phyloP scores from a whole-genome alignment of 2,113 vertebrate genomes.

The Mungos mungo region DNA sequence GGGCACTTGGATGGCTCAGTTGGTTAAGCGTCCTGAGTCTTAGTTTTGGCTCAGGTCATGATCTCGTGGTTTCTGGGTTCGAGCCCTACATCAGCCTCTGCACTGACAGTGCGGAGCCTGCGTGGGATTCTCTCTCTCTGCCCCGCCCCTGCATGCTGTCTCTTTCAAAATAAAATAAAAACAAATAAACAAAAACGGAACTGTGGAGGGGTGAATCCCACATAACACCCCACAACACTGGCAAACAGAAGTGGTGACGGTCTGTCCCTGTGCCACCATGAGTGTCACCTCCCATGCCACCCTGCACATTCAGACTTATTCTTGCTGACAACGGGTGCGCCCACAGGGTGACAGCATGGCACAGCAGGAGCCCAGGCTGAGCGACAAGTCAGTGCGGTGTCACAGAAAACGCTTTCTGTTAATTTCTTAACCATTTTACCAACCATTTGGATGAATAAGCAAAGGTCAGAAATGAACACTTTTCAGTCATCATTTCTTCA shows the following conservation, averaged over 20 bases:
- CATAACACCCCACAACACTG: accelerated
- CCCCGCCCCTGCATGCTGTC: too few relatives aligned
- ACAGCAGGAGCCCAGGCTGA: neutral
- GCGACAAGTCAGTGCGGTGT: accelerated
- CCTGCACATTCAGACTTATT: accelerated
- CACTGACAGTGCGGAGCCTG: too few relatives aligned
- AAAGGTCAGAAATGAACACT: neutral
- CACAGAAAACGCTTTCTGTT: neutral
- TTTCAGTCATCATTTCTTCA: neutral
- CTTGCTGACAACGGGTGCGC: accelerated
- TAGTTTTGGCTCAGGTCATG: too few relatives aligned
- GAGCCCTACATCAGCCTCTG: too few relatives aligned
- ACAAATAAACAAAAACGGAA: too few relatives aligned
- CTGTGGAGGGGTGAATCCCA: neutral
- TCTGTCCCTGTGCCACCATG: neutral
- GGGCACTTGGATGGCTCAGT: too few relatives aligned
- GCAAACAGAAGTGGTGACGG: accelerated
- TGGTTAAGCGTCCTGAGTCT: too few relatives aligned
- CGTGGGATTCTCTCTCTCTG: too few relatives aligned
- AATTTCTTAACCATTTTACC: neutral
- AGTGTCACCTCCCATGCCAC: neutral
- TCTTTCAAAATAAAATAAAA: too few relatives aligned
- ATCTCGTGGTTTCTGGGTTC: too few relatives aligned
- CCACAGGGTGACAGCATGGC: neutral
- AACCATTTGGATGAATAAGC: neutral